Conservation (phyloP, 2,888 invertebrate genomes). For the Halocaridina rubra region DNA sequence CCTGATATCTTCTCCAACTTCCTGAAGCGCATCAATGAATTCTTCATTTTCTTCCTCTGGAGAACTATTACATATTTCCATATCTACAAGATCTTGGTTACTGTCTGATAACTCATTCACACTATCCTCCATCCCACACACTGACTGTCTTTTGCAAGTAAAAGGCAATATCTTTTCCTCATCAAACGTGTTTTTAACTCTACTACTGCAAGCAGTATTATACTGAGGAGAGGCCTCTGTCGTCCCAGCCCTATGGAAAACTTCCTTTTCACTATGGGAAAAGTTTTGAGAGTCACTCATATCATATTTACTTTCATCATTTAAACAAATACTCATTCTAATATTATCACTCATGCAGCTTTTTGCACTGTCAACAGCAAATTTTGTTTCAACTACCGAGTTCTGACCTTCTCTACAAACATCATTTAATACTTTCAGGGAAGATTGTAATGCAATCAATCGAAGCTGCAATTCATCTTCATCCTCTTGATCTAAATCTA, state of each 20-base stretch:
- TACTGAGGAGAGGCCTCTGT: background rate
- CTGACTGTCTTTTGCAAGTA: too few species aligned
- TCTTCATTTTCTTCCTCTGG: slow-evolving; percentile 25
- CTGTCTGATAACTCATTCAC: background rate
- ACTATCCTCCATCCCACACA: background rate
- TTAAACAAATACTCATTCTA: background rate
- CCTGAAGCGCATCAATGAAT: background rate
- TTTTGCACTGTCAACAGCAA: background rate
- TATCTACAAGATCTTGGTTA: slow-evolving; percentile 45
- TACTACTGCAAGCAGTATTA: background rate
- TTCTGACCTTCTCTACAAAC: slow-evolving; percentile 30
- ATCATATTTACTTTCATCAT: background rate
- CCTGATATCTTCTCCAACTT: background rate
- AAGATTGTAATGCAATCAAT: slow-evolving; percentile 34
- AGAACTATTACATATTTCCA: slow-evolving; percentile 49
- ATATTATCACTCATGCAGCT: background rate
- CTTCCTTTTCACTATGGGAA: background rate
- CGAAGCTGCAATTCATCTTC: slow-evolving; percentile 46
- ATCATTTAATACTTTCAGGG: slow-evolving; percentile 37
- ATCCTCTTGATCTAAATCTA: slow-evolving; percentile 36
- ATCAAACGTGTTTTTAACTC: too few species aligned
- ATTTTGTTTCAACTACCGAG: background rate
- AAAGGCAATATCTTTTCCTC: too few species aligned
- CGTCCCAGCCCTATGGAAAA: background rate
- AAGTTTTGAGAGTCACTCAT: slow-evolving; percentile 30